Evolutionary conservation across 2,797 vertebrate genomes (phyloP), one percentile per base, ranked within the genome.

Genomic region (Neostethus bicornis): DNA sequence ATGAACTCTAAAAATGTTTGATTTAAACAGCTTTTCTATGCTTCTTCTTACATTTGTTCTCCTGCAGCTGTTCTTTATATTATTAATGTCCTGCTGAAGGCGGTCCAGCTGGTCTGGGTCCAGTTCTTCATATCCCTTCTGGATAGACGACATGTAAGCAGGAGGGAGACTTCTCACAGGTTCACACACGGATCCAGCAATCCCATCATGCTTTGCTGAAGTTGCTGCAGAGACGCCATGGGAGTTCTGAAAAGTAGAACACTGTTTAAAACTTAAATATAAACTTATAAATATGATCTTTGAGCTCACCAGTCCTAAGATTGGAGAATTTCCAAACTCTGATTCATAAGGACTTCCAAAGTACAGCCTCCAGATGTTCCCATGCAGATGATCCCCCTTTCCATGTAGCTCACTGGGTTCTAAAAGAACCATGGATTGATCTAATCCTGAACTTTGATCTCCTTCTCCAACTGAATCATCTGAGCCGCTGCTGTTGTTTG

Each of bases 301-400:
- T n/a, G n/a, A 48, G 14, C 83, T 87, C 60, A 97, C 95, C 93
- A 89, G 73, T 75, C 94, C 95, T 61, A 93, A 94, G 60, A 90
- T 77, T 1, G 91, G 92, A 45, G 93, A 93, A 77, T 94, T 94
- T 73, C 92, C 95, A 38, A 93, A 67, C 66, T 98, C 96, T 2
- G 95, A 97, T 70, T 98, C 96, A 0, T 93, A 96, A 10, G 96
- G 97, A 73, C 95, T 99, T 80, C 95, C 97, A 32, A 98, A 99
- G 87, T 98, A 99, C 38, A 99, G 91, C 28, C 96, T 95, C 92
- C 97, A 99, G 62, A 96, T 81, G 29, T 95, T 97, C 44, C 89
- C 78, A 2, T 68, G 81, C 38, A 91, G 87, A 39, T 92, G 69
- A 21, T 77, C 49, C 0, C 79, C 91, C 43, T 94, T 94, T n/a